Evolutionary conservation across 1,140 invertebrate genomes (phyloP), one percentile per base, ranked within the genome.

Genomic region (Dryas iulia): DNA sequence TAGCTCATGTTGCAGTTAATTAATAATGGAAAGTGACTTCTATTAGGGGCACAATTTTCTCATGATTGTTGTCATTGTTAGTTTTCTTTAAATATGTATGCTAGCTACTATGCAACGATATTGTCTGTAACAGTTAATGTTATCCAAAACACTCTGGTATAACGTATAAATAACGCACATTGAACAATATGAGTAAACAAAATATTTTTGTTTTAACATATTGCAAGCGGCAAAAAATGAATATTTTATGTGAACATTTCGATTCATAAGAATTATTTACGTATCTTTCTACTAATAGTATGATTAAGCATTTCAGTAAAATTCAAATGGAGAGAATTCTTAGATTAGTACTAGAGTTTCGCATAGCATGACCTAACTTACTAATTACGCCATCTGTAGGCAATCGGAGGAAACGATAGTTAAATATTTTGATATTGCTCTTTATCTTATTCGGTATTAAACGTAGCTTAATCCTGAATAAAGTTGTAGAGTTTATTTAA

Each of bases 31-130:
- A 65, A 57, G 62, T 18, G 21, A 8, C 23, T 65, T 47, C 12
- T 58, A 56, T 56, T 64, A 31, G 24, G 62, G 21, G 21, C 62
- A 65, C 25, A 35, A 26, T 65, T 65, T 65, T 65, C 62, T 65
- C 62, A 65, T 65, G 30, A 65, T 65, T 28, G 21, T 60, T n/a
- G 14, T 21, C 39, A 47, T 47, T 47, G 39, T 47, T 47, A 47
- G 39, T 58, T 58, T 58, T 30, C 56, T 24, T 58, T 58, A 58
- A 58, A 30, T 21, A 3, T 58, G 25, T 53, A n/a, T 28, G 26
- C 3, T 47, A 10, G 18, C 14, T 10, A 18, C 18, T 18, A 47
- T 1, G 14, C 39, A 2, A 47, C 39, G 18, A 47, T 47, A 18
- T 47, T 47, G 39, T 47, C 14, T 8, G 1, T 47, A 21, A 2